These are phyloP conservation scores for Euproctis similis DNA, from an alignment of 2,888 invertebrate species.

Conservation along the genomic window DNA sequence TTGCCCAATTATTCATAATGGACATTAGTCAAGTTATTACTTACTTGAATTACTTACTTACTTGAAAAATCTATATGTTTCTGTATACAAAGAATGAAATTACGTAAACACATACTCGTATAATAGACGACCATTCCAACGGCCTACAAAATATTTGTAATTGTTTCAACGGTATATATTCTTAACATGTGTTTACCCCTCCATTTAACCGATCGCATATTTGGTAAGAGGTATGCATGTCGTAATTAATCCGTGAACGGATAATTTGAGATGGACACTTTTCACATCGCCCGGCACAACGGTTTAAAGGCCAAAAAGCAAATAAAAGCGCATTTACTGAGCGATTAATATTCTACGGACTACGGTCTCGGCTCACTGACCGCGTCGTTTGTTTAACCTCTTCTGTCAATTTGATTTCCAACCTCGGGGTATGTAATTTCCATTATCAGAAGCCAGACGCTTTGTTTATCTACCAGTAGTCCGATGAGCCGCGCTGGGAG, in stretches of 20 bases:
- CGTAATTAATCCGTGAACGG: constrained; percentile 15
- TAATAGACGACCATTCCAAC: no score
- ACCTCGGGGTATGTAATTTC: constrained; percentile 73
- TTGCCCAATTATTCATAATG: no score
- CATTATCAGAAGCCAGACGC: constrained; percentile 63
- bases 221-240: no score
- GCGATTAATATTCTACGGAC: constrained; percentile 68
- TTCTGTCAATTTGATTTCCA: constrained; percentile 75
- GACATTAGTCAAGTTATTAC: no score
- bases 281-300: constrained; percentile 24
- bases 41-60: no score
- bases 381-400: constrained; percentile 74
- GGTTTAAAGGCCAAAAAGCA: constrained; percentile 53
- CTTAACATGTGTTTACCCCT: no score
- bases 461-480: constrained; percentile 61
- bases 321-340: constrained; percentile 70
- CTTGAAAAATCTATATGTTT: no score
- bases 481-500: constrained; percentile 48
- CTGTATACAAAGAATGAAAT: no score
- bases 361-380: constrained; percentile 57
- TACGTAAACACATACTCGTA: no score
- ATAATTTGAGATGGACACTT: constrained; percentile 28
- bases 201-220: no score
- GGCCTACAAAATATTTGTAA: no score
- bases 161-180: no score